phyloP scores from a whole-genome alignment of 2,797 vertebrate genomes.

The Steatocranus sp. region DNA sequence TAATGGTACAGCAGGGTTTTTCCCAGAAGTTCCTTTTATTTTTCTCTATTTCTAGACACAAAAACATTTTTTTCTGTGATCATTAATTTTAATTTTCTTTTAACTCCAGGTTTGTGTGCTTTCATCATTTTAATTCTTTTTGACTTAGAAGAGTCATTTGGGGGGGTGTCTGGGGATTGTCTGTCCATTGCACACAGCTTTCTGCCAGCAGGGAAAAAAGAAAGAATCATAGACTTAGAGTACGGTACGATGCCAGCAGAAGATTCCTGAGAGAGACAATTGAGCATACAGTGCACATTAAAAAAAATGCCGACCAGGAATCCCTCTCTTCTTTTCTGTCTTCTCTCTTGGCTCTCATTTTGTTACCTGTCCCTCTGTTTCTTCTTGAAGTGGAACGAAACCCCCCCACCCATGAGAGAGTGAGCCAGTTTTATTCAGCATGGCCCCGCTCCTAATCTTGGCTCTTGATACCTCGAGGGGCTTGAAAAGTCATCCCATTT shows the following conservation, averaged over 20 bases:
- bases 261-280: slow-evolving; percentile 24
- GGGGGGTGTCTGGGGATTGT: neutral
- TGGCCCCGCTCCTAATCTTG: slow-evolving; percentile 35
- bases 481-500: slow-evolving; percentile 53
- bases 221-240: slow-evolving; percentile 12
- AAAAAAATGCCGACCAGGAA: neutral
- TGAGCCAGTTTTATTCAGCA: slow-evolving; percentile 24
- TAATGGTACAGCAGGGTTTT: neutral
- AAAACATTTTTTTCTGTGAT: neutral
- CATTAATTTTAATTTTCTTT: neutral
- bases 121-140: neutral
- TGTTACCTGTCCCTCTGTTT: neutral
- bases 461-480: slow-evolving; percentile 25
- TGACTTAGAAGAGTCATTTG: neutral
- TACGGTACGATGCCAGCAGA: slow-evolving; percentile 28
- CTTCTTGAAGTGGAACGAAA: slow-evolving; percentile 17
- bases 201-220: neutral
- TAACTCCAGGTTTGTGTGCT: neutral
- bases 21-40: neutral
- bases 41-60: neutral
- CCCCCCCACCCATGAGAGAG: neutral
- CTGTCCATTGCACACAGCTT: slow-evolving; percentile 16
- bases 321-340: neutral
- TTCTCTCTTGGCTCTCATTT: slow-evolving; percentile 12
- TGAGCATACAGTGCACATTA: slow-evolving; percentile 20